Base-by-base conservation (phyloP, 2,797 vertebrate species). In the Sciurus vulgaris region DNA sequence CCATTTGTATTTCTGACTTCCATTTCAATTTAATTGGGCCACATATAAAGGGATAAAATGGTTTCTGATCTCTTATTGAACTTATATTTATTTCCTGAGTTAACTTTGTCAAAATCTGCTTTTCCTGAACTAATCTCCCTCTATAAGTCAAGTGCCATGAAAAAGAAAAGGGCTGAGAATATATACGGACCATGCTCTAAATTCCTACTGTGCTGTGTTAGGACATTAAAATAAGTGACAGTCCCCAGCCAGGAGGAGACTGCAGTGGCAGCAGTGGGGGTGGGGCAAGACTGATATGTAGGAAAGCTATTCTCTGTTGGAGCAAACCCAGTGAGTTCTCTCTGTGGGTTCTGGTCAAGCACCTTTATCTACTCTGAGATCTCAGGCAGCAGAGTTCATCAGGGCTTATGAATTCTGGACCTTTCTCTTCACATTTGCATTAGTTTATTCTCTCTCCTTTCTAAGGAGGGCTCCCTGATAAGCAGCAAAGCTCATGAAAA, bases 281-380 rank as follows among this genome's bases (percentile, higher is more conserved):
- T 30, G 10, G 12, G 70, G 28, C 35, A 56, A 56, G 10, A 77
- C 13, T 69, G 73, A 44, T 76, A 41, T 1, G 0, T 0, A 73
- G 9, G 61, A 81, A 84, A 86, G 33, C 15, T 14, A 3, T 65
- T 78, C 65, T 82, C 35, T 77, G 63, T 56, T 5, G 73, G 67
- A 76, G 14, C 22, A 24, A 38, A 28, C 61, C 84, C 49, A 44
- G 3, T 15, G 33, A 78, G 76, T 79, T 86, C 20, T 86, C 20
- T 65, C 70, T 59, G 38, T 61, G 61, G 20, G 44, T 73, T 92
- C 85, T 77, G 44, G 7, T 67, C 49, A 61, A 49, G 33, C 1
- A 56, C 47, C 63, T 92, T 79, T 81, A 92, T 77, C 97, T 96
- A 87, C 94, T 94, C 84, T 69, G 10, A 92, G 82, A 93, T 87